These are phyloP conservation scores for Caretta caretta DNA, from an alignment of 2,113 vertebrate genomes.

Conservation along the genomic window DNA sequence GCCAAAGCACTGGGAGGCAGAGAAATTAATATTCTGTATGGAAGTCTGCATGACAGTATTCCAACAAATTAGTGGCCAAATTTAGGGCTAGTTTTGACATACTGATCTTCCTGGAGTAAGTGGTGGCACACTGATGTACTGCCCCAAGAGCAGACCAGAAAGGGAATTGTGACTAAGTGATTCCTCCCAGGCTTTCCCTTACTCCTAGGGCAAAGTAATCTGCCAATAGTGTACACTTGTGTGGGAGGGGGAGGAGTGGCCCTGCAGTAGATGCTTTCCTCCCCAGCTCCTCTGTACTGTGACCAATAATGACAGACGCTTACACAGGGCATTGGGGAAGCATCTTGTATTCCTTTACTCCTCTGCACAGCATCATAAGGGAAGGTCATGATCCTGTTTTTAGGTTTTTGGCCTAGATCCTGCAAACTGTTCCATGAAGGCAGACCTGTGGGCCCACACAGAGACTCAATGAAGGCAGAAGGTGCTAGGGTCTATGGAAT, in stretches of 20 bases:
- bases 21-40: neutral
- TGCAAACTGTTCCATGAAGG: rapidly evolving
- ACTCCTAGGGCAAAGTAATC: neutral
- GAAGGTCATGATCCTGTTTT: neutral
- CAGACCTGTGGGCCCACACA: rapidly evolving
- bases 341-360: neutral
- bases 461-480: neutral
- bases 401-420: neutral
- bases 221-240: neutral
- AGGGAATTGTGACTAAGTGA: neutral
- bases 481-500: neutral
- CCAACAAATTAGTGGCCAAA: neutral
- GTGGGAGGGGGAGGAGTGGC: neutral
- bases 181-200: neutral
- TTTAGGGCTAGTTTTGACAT: neutral
- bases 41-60: neutral
- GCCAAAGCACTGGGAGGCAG: neutral
- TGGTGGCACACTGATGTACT: neutral
- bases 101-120: neutral
- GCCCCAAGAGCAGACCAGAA: neutral
- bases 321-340: neutral
- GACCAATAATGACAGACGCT: neutral
- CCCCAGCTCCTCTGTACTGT: neutral
- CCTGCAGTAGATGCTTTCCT: neutral
- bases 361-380: neutral